Evolutionary conservation across 1,140 invertebrate species (phyloP).

Genomic region (Aleiodes sp.): DNA sequence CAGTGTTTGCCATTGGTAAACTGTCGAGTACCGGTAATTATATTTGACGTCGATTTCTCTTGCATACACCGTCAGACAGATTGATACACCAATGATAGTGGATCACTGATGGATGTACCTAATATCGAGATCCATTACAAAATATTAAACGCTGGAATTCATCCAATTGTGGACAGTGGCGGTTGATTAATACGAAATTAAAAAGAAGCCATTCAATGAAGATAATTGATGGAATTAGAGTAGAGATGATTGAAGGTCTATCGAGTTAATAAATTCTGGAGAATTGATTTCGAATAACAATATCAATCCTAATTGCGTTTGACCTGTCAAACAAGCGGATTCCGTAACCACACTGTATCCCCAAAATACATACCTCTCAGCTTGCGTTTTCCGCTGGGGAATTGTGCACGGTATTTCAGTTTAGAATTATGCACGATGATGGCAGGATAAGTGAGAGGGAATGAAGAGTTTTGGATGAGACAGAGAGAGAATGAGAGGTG

Average conservation of each 20-base stretch:
- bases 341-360: slow-evolving; percentile 6
- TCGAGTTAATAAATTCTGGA: not conserved
- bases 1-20: slow-evolving; percentile 55
- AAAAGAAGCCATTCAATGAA: too few species aligned
- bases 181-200: too few species aligned
- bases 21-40: slow-evolving; percentile 60
- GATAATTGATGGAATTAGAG: too few species aligned
- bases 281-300: slow-evolving; percentile 7
- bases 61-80: slow-evolving; percentile 48
- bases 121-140: slow-evolving; percentile 13
- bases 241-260: too few species aligned
- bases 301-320: slow-evolving; percentile 9
- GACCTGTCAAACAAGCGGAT: not conserved
- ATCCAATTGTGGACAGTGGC: too few species aligned
- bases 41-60: slow-evolving; percentile 60
- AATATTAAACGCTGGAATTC: too few species aligned
- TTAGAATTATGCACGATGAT: slow-evolving; percentile 12
- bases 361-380: not conserved
- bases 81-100: slow-evolving; percentile 20
- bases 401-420: slow-evolving; percentile 4
- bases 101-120: not conserved
- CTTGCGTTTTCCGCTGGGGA: not conserved
- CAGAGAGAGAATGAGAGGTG: not conserved
- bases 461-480: too few species aligned
- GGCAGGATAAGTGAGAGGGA: not conserved